phyloP scores from a whole-genome alignment of 92 coral and sea anemone species.

The Metridium senile region DNA sequence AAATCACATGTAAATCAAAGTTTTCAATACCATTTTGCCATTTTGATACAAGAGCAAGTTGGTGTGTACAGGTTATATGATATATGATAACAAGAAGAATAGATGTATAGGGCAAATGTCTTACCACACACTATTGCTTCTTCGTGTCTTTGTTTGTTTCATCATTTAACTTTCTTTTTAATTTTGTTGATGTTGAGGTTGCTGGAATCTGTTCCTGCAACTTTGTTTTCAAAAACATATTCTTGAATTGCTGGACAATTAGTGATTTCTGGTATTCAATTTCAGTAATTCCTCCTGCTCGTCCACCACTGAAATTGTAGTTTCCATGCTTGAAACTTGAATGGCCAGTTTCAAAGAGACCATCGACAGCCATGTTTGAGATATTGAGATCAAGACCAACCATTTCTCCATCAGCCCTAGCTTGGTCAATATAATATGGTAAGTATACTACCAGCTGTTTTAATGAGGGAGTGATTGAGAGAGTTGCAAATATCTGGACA shows the following conservation, averaged over 20 bases:
- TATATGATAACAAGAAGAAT: too few species aligned
- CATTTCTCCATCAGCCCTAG: neutral
- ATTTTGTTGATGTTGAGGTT: neutral
- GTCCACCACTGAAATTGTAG: constrained; percentile 48
- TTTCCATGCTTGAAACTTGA: constrained; percentile 36
- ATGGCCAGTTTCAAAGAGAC: constrained; percentile 1
- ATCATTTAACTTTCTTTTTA: too few species aligned
- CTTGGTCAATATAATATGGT: constrained; percentile 20
- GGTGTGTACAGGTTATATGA: too few species aligned
- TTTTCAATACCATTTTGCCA: too few species aligned
- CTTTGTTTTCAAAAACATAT: neutral
- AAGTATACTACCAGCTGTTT: constrained; percentile 38
- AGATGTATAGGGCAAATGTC: too few species aligned
- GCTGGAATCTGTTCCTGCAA: neutral
- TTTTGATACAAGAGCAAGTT: too few species aligned
- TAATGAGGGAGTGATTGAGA: constrained; percentile 33
- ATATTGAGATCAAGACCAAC: neutral
- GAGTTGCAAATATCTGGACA: constrained; percentile 49
- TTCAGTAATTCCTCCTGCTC: constrained; percentile 15
- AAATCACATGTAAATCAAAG: too few species aligned
- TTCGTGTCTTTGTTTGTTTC: neutral
- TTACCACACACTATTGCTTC: too few species aligned
- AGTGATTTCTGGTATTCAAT: neutral
- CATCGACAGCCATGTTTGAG: neutral
- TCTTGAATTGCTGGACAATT: neutral